Evolutionary conservation across 2,113 vertebrate genomes (phyloP), one percentile per base, ranked within the genome.

Genomic region (Tonatia bakeri): DNA sequence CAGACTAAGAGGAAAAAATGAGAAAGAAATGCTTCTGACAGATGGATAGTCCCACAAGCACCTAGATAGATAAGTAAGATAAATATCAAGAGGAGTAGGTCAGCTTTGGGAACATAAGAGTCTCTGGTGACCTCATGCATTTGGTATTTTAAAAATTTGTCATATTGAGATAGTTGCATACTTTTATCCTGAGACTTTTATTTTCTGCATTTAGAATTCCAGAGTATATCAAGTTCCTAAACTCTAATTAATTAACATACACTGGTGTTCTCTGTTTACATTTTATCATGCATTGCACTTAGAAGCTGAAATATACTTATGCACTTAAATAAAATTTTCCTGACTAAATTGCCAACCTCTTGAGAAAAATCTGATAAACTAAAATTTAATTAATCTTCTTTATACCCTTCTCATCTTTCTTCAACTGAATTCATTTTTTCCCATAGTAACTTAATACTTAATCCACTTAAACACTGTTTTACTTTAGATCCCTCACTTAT

Each of bases 331-430:
- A 97, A 98, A 90, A 95, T 97, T 95, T 97, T 91, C 91, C 75
- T 77, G 33, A 95, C 94, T 97, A 96, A 97, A 96, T 97, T 97
- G 88, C 94, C 96, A 97, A 96, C 85, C 96, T 97, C 96, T 90
- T 83, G 95, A 96, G 97, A 96, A 96, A 97, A 96, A 94, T 96
- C 93, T 91, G 97, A 97, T 98, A 96, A 98, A 98, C 96, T 91
- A 97, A 97, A 97, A 94, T 97, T 98, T 97, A 98, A 97, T 98
- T 98, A 97, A 96, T 97, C 94, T 97, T 90, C 3, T 28, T 92
- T 97, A 96, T 92, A 95, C 80, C 45, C 95, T 93, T 94, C 96
- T 96, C 94, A 91, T 97, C 95, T 96, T 96, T 69, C 95, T 95
- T 97, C 94, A 28, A 85, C 95, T 96, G 97, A 96, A 96, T 97